Evolutionary conservation across 2,113 vertebrate genomes (phyloP), one percentile per base, ranked within the genome.

Genomic region (Zosterops borbonicus): DNA sequence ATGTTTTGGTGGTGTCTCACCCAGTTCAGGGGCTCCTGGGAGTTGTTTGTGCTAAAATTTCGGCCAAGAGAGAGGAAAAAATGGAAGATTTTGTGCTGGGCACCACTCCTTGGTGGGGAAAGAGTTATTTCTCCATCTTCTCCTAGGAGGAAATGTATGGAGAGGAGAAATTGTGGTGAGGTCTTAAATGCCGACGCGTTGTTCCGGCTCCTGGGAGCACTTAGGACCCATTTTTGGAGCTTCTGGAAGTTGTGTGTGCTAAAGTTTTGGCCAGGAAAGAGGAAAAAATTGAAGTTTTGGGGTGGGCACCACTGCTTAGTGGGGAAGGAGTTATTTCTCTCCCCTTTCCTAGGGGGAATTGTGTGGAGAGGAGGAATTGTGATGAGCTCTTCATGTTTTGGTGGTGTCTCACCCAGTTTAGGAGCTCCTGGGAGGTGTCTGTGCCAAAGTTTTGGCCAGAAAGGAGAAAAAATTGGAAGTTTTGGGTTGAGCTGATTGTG

Each of bases 391-490:
- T 18, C 3, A 14, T 68, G 50, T 13, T 82, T 25, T 31, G 63
- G 9, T 25, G n/a, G 5, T 29, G 33, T 18, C 29, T 56, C 71
- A 41, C 2, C 42, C 0, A 0, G 29, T 55, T 68, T 3, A n/a
- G n/a, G n/a, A n/a, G n/a, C 28, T 63, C 44, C 39, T 65, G 2
- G 2, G 23, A 23, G 52, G 5, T 86, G 9, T 9, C 15, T 11
- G 5, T 31, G 33, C 37, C 44, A 16, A 50, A 53, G 47, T 55
- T 64, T 31, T 12, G 44, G 31, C 13, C 35, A 28, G 39, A 39
- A 55, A 65, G 25, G 73, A 52, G 14, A 31, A 33, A 6, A 37
- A 47, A 33, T 89, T 14, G 1, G 53, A 27, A 44, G 28, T 3
- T 55, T 39, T 29, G n/a, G 23, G 23, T 28, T 39, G 47, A 37